Evolutionary conservation across 2,888 invertebrate species (phyloP).

Genomic region (Ormia ochracea): DNA sequence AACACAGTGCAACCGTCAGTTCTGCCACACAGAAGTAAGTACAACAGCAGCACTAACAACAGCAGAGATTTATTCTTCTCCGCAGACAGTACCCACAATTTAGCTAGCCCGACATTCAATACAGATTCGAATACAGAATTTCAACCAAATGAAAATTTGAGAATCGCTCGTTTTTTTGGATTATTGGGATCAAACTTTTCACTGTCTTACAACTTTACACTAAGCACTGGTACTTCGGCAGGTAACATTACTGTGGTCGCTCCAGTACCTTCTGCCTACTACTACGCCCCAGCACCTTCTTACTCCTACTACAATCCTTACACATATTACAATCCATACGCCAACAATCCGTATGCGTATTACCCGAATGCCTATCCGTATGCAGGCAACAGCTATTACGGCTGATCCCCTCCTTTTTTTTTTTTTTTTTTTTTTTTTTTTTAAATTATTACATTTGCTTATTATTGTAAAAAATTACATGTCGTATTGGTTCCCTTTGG

Average conservation of each 20-base stretch:
- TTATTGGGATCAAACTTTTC: conserved; percentile 53
- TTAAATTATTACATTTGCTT: no score
- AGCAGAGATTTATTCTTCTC: not conserved
- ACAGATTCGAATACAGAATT: not conserved
- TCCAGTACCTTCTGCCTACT: conserved; percentile 37
- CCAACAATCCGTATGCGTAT: conserved; percentile 21
- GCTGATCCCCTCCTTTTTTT: not conserved
- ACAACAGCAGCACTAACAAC: not conserved
- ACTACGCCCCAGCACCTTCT: conserved; percentile 19
- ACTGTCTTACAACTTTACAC: conserved; percentile 45
- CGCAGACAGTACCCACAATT: not conserved
- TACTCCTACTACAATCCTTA: conserved; percentile 41
- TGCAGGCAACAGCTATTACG: conserved; percentile 42
- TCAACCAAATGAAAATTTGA: not conserved
- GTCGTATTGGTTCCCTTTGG: no score
- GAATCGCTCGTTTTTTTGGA: conserved; percentile 44
- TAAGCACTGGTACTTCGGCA: conserved; percentile 14
- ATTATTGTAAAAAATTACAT: no score
- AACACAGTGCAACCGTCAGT: conserved; percentile 48
- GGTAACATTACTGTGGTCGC: conserved; percentile 42
- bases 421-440: no score
- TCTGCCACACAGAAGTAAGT: conserved; percentile 19
- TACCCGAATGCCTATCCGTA: conserved; percentile 31
- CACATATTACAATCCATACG: conserved; percentile 23
- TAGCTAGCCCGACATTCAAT: not conserved